Percentiles rank a stretch among this genome's conserved stretches.
These are phyloP conservation scores for Limnephilus marmoratus DNA, from an alignment of 2,888 invertebrate species.

Conservation along the genomic window DNA sequence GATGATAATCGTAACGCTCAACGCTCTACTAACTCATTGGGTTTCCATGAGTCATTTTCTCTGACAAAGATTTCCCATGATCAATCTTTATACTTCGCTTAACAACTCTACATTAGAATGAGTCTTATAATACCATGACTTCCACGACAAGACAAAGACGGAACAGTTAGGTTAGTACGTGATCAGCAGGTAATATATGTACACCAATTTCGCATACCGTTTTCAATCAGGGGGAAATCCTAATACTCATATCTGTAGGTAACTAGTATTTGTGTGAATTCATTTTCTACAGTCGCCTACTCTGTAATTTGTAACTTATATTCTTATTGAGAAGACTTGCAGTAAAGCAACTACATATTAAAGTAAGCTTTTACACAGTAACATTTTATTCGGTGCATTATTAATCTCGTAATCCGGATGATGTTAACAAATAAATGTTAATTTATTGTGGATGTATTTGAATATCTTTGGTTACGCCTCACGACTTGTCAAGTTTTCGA, in stretches of 20 bases:
- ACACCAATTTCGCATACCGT: neutral
- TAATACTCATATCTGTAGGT: neutral
- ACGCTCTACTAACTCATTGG: neutral
- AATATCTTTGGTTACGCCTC: too few species aligned
- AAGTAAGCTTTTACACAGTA: neutral
- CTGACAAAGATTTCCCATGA: neutral
- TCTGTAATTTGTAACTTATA: too few species aligned
- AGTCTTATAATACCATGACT: neutral
- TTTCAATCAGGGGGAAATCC: neutral
- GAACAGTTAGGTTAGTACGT: neutral
- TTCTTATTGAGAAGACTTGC: too few species aligned
- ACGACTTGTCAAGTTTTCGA: too few species aligned
- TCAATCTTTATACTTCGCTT: neutral
- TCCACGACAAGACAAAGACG: neutral
- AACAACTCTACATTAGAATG: neutral
- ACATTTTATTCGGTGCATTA: neutral
- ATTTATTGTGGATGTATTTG: neutral
- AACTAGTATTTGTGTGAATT: neutral
- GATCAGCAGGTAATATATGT: neutral
- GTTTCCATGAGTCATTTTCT: neutral
- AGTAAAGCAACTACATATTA: too few species aligned
- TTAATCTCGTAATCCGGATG: neutral
- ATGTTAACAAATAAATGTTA: neutral
- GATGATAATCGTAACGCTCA: neutral
- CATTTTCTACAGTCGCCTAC: neutral